Base-by-base conservation (phyloP, 2,888 invertebrate genomes). In the Melipona beecheii region DNA sequence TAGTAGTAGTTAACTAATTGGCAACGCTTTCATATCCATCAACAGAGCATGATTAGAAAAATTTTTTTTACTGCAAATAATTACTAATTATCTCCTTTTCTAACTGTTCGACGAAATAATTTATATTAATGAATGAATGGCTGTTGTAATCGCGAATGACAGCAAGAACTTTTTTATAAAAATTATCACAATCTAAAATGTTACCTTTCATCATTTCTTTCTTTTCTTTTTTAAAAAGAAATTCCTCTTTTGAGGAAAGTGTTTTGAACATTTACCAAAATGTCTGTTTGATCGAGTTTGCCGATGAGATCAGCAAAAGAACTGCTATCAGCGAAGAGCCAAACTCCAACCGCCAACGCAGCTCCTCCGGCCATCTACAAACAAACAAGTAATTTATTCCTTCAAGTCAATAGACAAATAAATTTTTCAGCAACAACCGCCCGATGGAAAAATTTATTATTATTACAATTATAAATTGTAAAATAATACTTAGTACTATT, bases 321-420 rank as follows among this genome's bases (percentile, higher is more conserved):
- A 90, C 95, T 96, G 93, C 96, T 96, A 94, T 97, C 97, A 74
- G 96, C 95, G 54, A 96, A 96, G 58, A 97, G 93, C 97, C 97
- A 97, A 93, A 97, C 96, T 92, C 97, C 97, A 79, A 96, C 95
- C 54, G 96, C 96, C 84, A 97, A 94, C 75, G 97, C 95, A 82
- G 96, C 95, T 83, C 96, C 96, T 78, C 97, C 97, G 80, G 96
- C 95, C 84, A 96, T 91, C 96, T 96, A 93, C 77, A 95, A 95
- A 85, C 31, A 95, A 95, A 43, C 9, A 43, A 9, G 1, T 43
- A 43, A 43, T 43, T 43, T 11, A 43, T 43, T 9, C 9, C 43
- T 11, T 43, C 43, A 43, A 43, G 43, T 43, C 43, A 43, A 43
- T 43, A 43, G 43, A 11, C 43, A 9, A 11, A 43, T 43, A 43